These are phyloP conservation scores for Natator depressus DNA, from an alignment of 2,113 vertebrate genomes.

Conservation along the genomic window DNA sequence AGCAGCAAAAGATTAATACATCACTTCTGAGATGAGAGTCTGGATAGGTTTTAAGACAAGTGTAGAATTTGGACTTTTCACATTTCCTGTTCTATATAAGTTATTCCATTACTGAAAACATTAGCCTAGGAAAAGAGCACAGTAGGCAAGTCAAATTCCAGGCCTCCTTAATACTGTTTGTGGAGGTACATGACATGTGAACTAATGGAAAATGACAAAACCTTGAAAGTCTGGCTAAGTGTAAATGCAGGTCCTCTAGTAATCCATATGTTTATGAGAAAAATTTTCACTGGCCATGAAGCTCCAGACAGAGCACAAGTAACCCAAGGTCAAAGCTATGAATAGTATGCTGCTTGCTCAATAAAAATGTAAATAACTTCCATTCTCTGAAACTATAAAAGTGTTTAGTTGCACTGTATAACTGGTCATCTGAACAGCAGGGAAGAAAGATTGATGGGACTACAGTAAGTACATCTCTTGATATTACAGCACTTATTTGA, in stretches of 20 bases:
- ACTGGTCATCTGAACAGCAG: constrained; percentile 18
- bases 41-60: constrained; percentile 16
- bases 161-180: constrained; percentile 4
- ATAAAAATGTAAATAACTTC: constrained; percentile 73
- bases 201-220: constrained; percentile 63
- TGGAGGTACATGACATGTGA: background rate
- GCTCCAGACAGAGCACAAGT: constrained; percentile 35
- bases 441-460: background rate
- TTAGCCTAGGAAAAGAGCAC: background rate
- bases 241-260: constrained; percentile 21
- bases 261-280: constrained; percentile 21
- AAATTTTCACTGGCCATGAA: constrained; percentile 34
- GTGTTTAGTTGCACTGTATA: constrained; percentile 23
- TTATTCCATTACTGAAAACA: constrained; percentile 29
- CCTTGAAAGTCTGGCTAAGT: background rate
- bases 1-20: background rate
- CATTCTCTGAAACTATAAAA: constrained; percentile 31
- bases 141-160: background rate
- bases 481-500: background rate
- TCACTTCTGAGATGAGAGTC: background rate
- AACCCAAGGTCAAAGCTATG: constrained; percentile 52
- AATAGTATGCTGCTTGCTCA: constrained; percentile 30
- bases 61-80: background rate
- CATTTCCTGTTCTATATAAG: background rate
- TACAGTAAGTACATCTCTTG: background rate